Evolutionary conservation across 2,113 vertebrate species (phyloP).

Genomic region (Lycaon pictus): DNA sequence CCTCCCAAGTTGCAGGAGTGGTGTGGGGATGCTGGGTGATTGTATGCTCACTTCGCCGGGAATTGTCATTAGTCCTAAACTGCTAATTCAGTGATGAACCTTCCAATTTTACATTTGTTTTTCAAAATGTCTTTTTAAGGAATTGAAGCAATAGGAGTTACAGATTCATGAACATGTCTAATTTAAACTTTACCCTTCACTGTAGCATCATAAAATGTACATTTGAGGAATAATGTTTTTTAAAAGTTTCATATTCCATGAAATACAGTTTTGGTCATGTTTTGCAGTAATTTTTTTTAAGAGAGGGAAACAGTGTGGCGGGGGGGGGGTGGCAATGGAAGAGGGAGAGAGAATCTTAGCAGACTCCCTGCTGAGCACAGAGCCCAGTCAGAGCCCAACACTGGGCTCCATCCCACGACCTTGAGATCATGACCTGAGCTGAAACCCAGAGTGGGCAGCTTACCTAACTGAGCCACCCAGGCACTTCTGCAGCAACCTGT

Average conservation of each 20-base stretch:
- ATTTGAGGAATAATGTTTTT: not conserved
- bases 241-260: not conserved
- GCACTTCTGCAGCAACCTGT: not conserved
- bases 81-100: not conserved
- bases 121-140: not conserved
- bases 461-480: not conserved
- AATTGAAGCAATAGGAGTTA: not conserved
- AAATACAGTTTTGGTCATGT: not conserved
- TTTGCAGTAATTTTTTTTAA: not conserved
- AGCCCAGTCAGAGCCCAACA: not conserved
- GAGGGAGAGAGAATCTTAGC: not conserved
- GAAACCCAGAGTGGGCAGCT: not conserved
- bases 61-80: not conserved
- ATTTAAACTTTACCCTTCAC: slow-evolving; percentile 34
- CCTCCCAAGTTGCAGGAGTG: not conserved
- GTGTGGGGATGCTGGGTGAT: rapidly evolving
- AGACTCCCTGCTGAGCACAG: not conserved
- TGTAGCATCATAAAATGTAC: slow-evolving; percentile 4
- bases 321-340: not conserved
- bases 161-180: not conserved
- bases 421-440: not conserved
- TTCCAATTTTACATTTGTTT: slow-evolving; percentile 16
- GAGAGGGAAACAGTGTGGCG: not conserved
- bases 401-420: not conserved
- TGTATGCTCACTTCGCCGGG: not conserved